phyloP scores from a whole-genome alignment of 2,797 vertebrate species.

The Numenius phaeopus region DNA sequence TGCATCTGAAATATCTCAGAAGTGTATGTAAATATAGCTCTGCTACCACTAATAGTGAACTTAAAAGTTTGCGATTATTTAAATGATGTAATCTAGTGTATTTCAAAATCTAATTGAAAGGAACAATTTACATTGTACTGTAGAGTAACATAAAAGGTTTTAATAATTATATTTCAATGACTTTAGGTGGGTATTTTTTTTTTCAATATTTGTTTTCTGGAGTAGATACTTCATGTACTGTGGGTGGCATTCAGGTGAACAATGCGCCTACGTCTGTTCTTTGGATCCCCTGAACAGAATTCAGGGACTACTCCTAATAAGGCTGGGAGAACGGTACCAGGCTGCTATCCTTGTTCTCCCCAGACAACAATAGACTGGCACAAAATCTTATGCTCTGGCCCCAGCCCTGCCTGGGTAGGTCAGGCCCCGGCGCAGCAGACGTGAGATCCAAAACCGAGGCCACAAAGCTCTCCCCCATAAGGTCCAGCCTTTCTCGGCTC shows the following conservation, averaged over 20 bases:
- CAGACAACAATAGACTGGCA: background rate
- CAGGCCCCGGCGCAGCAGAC: accelerated
- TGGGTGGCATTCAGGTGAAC: background rate
- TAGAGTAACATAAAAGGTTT: slow-evolving; percentile 76
- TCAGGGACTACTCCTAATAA: background rate
- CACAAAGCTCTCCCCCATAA: background rate
- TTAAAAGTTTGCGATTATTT: slow-evolving; percentile 59
- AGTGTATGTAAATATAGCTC: slow-evolving; percentile 60
- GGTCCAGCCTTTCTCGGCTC: background rate
- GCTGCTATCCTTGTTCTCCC: background rate
- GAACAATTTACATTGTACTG: slow-evolving; percentile 63
- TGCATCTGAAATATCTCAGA: slow-evolving; percentile 51
- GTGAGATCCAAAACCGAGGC: background rate
- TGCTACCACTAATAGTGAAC: slow-evolving; percentile 47
- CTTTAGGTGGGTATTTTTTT: background rate
- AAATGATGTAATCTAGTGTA: slow-evolving; percentile 74
- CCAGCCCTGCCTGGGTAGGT: background rate
- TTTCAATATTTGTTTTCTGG: background rate
- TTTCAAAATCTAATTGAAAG: slow-evolving; percentile 68
- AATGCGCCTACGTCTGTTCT: background rate
- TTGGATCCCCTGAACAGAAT: background rate
- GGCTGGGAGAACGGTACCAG: background rate
- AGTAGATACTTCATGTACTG: background rate
- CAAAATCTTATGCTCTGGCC: background rate
- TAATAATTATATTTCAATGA: slow-evolving; percentile 70